A percentile compares a stretch with the other conserved stretches of the same genome.
phyloP scores from a whole-genome alignment of 1,140 invertebrate genomes.

The Muscidifurax raptorellus region DNA sequence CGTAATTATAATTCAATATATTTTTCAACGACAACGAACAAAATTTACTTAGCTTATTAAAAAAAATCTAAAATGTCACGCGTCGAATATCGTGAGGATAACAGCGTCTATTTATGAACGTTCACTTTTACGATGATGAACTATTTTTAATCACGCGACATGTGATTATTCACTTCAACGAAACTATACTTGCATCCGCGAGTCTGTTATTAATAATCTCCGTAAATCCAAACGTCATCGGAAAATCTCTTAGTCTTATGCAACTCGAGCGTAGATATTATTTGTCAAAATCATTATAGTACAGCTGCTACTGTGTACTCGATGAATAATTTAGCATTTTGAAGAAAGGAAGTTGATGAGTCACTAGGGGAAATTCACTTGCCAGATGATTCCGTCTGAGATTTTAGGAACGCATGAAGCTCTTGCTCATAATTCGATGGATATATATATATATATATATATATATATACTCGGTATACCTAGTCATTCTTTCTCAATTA shows the following conservation, averaged over 20 bases:
- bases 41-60: too few species aligned
- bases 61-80: too few species aligned
- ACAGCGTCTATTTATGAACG: too few species aligned
- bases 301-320: neutral
- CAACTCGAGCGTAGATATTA: neutral
- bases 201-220: too few species aligned
- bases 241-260: neutral
- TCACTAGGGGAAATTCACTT: neutral
- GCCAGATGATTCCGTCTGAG: neutral
- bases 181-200: too few species aligned
- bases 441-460: too few species aligned
- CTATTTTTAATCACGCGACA: neutral
- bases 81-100: too few species aligned
- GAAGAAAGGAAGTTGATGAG: neutral
- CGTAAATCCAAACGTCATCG: neutral
- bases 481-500: too few species aligned
- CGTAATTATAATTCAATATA: too few species aligned
- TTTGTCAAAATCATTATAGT: neutral
- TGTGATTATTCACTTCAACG: too few species aligned
- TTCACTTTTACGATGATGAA: neutral
- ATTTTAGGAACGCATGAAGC: neutral
- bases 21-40: too few species aligned
- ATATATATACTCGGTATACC: too few species aligned
- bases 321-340: slow-evolving; percentile 13
- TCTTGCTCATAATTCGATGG: neutral